These are phyloP conservation scores for Mesoligia furuncula DNA, from an alignment of 2,888 invertebrate species.

Conservation along the genomic window DNA sequence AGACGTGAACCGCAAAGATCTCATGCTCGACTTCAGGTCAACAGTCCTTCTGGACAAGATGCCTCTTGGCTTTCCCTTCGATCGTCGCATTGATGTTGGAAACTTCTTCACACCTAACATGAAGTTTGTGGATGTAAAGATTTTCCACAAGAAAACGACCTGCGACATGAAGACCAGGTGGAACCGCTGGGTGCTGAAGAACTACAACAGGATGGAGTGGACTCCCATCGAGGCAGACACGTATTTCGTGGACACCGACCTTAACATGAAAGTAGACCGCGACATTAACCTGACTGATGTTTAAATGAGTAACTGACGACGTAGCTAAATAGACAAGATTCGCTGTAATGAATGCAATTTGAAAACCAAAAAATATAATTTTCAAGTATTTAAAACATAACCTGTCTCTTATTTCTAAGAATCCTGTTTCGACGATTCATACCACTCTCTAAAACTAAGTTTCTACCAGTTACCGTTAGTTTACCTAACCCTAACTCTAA, in stretches of 20 bases:
- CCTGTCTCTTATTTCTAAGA: background rate
- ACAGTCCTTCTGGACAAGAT: slow-evolving; percentile 90
- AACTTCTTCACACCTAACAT: slow-evolving; percentile 92
- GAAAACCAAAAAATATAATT: slow-evolving; percentile 48
- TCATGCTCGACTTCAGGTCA: slow-evolving; percentile 80
- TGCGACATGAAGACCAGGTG: slow-evolving; percentile 87
- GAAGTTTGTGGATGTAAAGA: slow-evolving; percentile 91
- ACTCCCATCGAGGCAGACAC: slow-evolving; percentile 75
- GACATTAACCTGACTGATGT: slow-evolving; percentile 51
- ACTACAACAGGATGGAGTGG: slow-evolving; percentile 78
- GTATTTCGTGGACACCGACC: slow-evolving; percentile 79
- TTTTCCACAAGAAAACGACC: slow-evolving; percentile 91
- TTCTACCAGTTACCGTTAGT: background rate
- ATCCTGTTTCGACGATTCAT: background rate
- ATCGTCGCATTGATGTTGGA: slow-evolving; percentile 91
- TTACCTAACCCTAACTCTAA: background rate
- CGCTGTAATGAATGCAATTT: slow-evolving; percentile 20
- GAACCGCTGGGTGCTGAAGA: slow-evolving; percentile 81
- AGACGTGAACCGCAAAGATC: slow-evolving; percentile 86
- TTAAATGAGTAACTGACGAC: slow-evolving; percentile 24
- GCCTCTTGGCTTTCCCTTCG: slow-evolving; percentile 94
- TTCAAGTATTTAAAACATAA: slow-evolving; percentile 32
- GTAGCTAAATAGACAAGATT: background rate
- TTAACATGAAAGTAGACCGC: slow-evolving; percentile 64
- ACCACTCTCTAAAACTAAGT: background rate